These are phyloP conservation scores for Myotis myotis DNA, from an alignment of 2,797 vertebrate genomes.

Conservation along the genomic window DNA sequence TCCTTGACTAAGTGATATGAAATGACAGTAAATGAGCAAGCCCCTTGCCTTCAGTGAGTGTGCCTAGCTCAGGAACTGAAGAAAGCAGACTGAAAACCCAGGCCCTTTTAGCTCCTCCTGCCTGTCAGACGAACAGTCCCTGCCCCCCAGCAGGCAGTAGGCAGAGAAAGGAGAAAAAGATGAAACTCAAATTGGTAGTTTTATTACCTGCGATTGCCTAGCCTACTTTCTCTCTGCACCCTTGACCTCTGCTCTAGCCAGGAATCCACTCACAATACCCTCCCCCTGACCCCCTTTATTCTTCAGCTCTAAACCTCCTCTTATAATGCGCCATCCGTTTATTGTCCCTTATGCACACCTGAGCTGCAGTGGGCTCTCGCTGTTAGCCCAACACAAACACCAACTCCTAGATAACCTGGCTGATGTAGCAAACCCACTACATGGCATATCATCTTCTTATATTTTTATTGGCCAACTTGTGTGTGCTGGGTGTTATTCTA, in stretches of 20 bases:
- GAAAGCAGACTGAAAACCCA: background rate
- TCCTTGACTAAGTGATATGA: background rate
- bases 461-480: background rate
- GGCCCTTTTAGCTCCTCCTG: background rate
- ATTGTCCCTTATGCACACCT: background rate
- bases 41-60: background rate
- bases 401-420: background rate
- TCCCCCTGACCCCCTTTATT: background rate
- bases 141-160: background rate
- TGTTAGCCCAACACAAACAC: background rate
- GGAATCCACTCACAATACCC: background rate
- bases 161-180: conserved; percentile 15
- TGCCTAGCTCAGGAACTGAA: background rate
- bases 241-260: conserved; percentile 46
- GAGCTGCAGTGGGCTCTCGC: background rate
- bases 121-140: background rate
- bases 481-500: background rate
- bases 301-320: background rate
- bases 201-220: conserved; percentile 1
- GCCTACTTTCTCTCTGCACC: conserved; percentile 46
- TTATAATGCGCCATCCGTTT: background rate
- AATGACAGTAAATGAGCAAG: background rate
- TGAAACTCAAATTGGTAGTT: conserved; percentile 40
- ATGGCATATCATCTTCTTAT: background rate
- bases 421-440: background rate